phyloP scores from a whole-genome alignment of 2,797 vertebrate species.

The Pelodytes ibericus region DNA sequence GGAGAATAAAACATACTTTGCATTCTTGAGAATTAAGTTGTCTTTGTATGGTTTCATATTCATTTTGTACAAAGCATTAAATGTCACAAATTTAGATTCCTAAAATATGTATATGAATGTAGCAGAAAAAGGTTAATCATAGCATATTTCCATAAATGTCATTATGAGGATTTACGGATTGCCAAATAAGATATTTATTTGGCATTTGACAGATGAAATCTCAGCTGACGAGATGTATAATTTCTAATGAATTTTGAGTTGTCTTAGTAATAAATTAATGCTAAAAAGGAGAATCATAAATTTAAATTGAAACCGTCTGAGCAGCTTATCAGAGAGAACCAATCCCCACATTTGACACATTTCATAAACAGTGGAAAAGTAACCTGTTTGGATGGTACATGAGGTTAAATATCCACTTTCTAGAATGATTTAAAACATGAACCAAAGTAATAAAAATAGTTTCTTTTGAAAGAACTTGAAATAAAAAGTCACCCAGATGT shows the following conservation, averaged over 20 bases:
- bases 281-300: conserved; percentile 24
- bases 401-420: not conserved
- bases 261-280: conserved; percentile 38
- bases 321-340: conserved; percentile 15
- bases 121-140: conserved; percentile 51
- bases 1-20: not conserved
- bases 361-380: not conserved
- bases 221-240: conserved; percentile 27
- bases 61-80: conserved; percentile 34
- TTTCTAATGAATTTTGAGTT: conserved; percentile 26
- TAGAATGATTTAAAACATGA: too few relatives aligned
- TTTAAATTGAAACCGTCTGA: conserved; percentile 34
- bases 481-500: too few relatives aligned
- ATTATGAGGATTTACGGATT: conserved; percentile 42
- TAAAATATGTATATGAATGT: conserved; percentile 49
- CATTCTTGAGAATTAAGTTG: conserved; percentile 3
- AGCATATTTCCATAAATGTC: conserved; percentile 53
- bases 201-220: conserved; percentile 48
- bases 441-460: too few relatives aligned
- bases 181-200: conserved; percentile 55
- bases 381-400: not conserved
- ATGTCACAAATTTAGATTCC: conserved; percentile 47
- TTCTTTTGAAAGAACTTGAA: too few relatives aligned
- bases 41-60: conserved; percentile 32
- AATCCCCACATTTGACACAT: not conserved